Percentiles rank a stretch among this genome's conserved stretches.
Evolutionary conservation across 2,113 vertebrate species (phyloP).

Genomic region (Lophius piscatorius): DNA sequence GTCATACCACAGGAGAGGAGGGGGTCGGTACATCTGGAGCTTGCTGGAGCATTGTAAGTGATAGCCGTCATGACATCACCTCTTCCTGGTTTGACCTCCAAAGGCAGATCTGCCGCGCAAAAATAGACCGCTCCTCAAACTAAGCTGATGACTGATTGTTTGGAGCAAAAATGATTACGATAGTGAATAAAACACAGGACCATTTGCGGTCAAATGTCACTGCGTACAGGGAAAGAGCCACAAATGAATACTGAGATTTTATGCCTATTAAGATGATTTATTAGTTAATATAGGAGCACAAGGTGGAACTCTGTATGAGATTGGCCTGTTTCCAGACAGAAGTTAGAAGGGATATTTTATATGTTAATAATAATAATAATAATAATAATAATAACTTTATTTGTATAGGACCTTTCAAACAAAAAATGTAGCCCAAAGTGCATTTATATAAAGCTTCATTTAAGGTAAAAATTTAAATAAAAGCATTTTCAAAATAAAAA

Average conservation of each 20-base stretch:
- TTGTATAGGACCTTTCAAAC: too few relatives aligned
- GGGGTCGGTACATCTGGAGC: conserved; percentile 86
- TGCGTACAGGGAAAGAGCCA: conserved; percentile 9
- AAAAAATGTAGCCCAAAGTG: too few relatives aligned
- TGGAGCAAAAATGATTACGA: conserved; percentile 56
- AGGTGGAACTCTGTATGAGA: too few relatives aligned
- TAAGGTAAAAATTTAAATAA: too few relatives aligned
- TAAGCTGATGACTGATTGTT: conserved; percentile 71
- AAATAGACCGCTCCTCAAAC: conserved; percentile 74
- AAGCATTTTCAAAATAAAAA: too few relatives aligned
- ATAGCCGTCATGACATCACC: conserved; percentile 93
- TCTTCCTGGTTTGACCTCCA: conserved; percentile 88
- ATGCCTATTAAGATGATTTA: neutral
- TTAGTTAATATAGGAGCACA: too few relatives aligned
- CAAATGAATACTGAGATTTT: conserved; percentile 16
- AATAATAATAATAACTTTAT: too few relatives aligned
- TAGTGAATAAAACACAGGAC: conserved; percentile 22
- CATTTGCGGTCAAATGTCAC: conserved; percentile 34
- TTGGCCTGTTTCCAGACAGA: too few relatives aligned
- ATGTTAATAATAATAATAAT: too few relatives aligned
- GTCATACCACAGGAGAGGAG: conserved; percentile 86
- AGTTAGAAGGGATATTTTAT: too few relatives aligned
- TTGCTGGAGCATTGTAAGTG: conserved; percentile 87
- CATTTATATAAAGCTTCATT: too few relatives aligned
- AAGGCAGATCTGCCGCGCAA: conserved; percentile 79